Evolutionary conservation across 2,797 vertebrate species (phyloP), one percentile per base, ranked within the genome.

Genomic region (Anguilla megastoma): DNA sequence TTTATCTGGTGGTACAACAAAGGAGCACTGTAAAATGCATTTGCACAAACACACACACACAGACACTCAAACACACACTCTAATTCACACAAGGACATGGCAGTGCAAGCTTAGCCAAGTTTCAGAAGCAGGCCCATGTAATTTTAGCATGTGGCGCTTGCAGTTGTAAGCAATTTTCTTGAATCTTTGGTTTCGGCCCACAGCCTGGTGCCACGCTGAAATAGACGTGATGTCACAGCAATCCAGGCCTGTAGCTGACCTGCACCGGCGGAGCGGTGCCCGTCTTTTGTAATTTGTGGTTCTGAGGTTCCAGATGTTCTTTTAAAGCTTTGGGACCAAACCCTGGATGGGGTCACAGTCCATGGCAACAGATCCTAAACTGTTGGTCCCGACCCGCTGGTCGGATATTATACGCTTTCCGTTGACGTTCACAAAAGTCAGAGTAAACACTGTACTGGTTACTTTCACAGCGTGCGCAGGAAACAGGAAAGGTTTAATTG

Each of bases 21-120:
- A n/a, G 41, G 71, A 33, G 33, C 33, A 33, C 71, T 76, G 33
- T 76, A 69, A 69, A 2, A 9, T 0, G 9, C 63, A 33, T 12
- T 33, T 30, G 36, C 16, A 48, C 76, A 54, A 58, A 48, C 87
- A 89, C 45, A 10, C 30, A 76, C 87, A n/a, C 56, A 80, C 86
- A 66, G 27, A 58, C 10, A 36, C 85, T 85, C 30, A 86, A 21
- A 69, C 54, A 27, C 69, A 50, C 50, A 54, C 86, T 88, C 86
- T 83, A 24, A 48, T 80, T 52, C 80, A 69, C 45, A 71, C 1
- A 1, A 30, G 3, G 71, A 18, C 60, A 10, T 83, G 2, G 52
- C 33, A 33, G 21, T 41, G 69, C 12, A 66, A 90, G 92, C 88
- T 60, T 91, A 94, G 94, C 96, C 95, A 95, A 95, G 93, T 95